These are phyloP conservation scores for Argopecten irradians DNA, from an alignment of 1,140 invertebrate genomes.

Conservation along the genomic window DNA sequence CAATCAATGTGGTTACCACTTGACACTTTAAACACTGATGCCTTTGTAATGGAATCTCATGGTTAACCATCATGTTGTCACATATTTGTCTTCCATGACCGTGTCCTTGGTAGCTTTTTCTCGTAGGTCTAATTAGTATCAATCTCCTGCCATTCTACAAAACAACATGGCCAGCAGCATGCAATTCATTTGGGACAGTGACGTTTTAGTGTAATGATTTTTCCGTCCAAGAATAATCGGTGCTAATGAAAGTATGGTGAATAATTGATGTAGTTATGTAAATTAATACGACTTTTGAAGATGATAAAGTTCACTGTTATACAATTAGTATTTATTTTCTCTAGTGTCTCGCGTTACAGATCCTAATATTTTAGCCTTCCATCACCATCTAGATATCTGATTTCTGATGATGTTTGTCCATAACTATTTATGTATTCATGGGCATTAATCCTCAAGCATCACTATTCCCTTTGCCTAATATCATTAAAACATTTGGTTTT, in stretches of 20 bases:
- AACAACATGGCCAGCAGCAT: background rate
- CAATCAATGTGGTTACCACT: background rate
- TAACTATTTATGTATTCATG: too few relatives aligned
- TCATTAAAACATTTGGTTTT: too few relatives aligned
- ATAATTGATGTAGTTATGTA: background rate
- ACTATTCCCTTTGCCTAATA: too few relatives aligned
- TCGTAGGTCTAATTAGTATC: slow-evolving; percentile 1
- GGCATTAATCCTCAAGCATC: too few relatives aligned
- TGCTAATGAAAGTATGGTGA: background rate
- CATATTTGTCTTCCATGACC: background rate
- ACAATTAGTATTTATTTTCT: background rate
- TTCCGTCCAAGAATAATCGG: background rate
- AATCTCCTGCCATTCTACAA: background rate
- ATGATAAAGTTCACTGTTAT: background rate
- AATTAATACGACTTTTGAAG: background rate
- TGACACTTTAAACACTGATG: background rate
- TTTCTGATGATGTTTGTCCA: too few relatives aligned
- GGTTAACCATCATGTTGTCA: background rate
- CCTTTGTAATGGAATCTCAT: background rate
- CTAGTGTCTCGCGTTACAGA: background rate
- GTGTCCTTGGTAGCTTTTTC: background rate
- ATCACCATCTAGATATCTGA: too few relatives aligned
- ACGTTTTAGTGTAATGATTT: background rate
- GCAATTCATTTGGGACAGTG: background rate
- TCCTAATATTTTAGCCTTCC: too few relatives aligned